Base-by-base conservation (phyloP, 2,888 invertebrate genomes). In the Nephrotoma guestfalica region DNA sequence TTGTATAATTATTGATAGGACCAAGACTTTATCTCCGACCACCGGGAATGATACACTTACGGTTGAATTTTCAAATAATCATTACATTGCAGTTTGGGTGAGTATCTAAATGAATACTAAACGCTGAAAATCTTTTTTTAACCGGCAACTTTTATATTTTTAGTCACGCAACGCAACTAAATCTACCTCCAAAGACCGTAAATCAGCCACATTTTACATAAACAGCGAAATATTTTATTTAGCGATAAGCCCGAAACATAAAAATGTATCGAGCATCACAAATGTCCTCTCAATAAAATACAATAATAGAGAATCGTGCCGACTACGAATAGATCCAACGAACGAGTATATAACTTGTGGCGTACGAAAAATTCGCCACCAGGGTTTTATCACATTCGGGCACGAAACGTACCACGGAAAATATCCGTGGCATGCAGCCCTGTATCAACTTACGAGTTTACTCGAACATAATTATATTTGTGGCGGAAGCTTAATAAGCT, bases 351-450 rank as follows among this genome's bases (percentile, higher is more conserved):
- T 41, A 84, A 41, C 13, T 7, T 84, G 84, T 84, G 84, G 84
- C n/a, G 41, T 15, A 41, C 41, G 41, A 4, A 84, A 84, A 84
- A 41, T 84, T 6, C 41, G n/a, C 6, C 84, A 84, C 7, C 84
- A 15, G n/a, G 84, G 84, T 57, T 88, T 92, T 9, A 91, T 92
- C 41, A 90, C 91, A 0, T 89, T 90, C 45, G 92, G 91, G 0
- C 87, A 88, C 6, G 88, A 89, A 0, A 90, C 91, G 0, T 90
- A 91, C 71, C 89, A 91, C 4, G 84, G 92, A 0, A 91, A 92
- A 87, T 92, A 91, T 91, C 92, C 92, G 0, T 92, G 92, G 92
- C 92, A 92, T 88, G 90, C 89, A 0, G 92, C 92, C 0, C 86
- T 92, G 15, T 84, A 84, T 42, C 41, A 84, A 41, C n/a, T 42